Conservation (phyloP, 2,888 invertebrate species). For the Sisyra terminalis region DNA sequence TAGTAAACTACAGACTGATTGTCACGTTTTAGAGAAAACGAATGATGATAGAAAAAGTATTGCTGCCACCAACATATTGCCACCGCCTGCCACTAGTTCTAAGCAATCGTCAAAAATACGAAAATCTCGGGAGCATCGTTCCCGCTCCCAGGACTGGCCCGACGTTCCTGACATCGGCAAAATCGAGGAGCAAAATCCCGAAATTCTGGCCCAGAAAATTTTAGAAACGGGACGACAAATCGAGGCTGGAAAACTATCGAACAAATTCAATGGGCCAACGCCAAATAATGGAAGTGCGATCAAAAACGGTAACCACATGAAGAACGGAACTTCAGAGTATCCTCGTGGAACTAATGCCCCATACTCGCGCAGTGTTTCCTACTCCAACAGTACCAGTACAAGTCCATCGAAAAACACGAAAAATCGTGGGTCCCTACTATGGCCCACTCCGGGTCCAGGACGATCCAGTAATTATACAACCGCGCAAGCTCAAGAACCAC, state of each 20-base stretch:
- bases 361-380: background rate
- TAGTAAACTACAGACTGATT: constrained; percentile 62
- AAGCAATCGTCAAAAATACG: constrained; percentile 29
- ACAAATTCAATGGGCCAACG: constrained; percentile 12
- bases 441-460: background rate
- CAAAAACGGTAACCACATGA: background rate
- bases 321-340: background rate
- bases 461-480: background rate
- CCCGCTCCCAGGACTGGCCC: constrained; percentile 81
- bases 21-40: constrained; percentile 54
- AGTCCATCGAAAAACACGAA: background rate
- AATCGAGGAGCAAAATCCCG: constrained; percentile 84
- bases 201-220: constrained; percentile 77
- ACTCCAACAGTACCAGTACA: background rate
- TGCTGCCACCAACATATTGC: constrained; percentile 18
- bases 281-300: background rate
- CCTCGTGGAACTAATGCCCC: background rate
- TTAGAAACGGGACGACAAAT: constrained; percentile 78
- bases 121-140: constrained; percentile 52
- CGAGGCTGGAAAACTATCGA: constrained; percentile 57
- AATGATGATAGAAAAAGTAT: constrained; percentile 40
- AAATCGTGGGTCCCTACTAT: background rate
- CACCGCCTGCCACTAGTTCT: constrained; percentile 24
- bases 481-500: constrained; percentile 50
- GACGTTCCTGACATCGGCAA: constrained; percentile 80